Conservation (phyloP, 2,888 invertebrate genomes). For the Chirona hameri region DNA sequence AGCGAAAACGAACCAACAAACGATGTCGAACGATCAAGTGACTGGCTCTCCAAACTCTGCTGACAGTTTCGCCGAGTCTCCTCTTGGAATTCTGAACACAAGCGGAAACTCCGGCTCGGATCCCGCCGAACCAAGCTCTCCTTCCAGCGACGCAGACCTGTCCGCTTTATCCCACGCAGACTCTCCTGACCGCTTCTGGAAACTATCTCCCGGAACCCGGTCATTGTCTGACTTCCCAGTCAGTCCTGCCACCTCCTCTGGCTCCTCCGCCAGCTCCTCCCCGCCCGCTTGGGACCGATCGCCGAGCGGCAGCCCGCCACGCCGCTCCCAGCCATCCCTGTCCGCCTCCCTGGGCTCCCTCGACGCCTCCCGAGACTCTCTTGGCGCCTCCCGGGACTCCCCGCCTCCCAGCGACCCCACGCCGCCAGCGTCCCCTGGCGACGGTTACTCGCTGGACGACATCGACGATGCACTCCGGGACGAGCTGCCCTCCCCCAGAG, state of each 20-base stretch:
- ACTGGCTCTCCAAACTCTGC: neutral
- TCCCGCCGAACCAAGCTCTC: neutral
- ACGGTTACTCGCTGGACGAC: conserved; percentile 44
- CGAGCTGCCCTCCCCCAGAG: conserved; percentile 35
- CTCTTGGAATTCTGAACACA: neutral
- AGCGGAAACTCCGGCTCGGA: neutral
- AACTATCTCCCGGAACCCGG: neutral
- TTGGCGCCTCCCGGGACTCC: neutral
- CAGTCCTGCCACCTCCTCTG: neutral
- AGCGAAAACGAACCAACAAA: neutral
- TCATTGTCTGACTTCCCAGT: neutral
- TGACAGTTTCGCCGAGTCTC: neutral
- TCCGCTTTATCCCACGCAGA: neutral
- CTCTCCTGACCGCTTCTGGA: neutral
- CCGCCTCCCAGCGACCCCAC: conserved; percentile 54
- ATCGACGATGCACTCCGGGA: conserved; percentile 37
- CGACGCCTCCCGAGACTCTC: neutral
- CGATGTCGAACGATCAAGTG: neutral
- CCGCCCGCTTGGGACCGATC: neutral
- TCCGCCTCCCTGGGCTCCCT: neutral
- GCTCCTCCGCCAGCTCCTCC: neutral
- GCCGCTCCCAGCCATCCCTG: neutral
- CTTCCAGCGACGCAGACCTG: neutral
- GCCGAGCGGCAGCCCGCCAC: neutral
- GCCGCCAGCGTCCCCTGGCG: conserved; percentile 59